Conservation (phyloP, 2,797 vertebrate genomes). For the Sebastes minor region DNA sequence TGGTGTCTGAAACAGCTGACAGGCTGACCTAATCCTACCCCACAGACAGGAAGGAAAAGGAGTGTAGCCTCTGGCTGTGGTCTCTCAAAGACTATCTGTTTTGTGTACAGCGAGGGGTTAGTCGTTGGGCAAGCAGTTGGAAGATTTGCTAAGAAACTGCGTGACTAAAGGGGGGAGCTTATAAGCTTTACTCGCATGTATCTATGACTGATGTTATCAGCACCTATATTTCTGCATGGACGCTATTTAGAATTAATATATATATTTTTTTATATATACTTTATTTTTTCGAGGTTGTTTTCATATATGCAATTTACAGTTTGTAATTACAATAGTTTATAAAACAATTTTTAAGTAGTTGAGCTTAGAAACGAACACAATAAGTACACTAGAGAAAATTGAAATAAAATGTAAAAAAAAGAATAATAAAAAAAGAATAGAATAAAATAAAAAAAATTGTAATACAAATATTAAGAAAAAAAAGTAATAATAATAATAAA, state of each 20-base stretch:
- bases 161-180: not conserved
- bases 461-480: no score
- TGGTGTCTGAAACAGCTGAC: constrained; percentile 57
- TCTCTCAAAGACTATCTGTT: constrained; percentile 31
- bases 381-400: no score
- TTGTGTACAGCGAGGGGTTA: not conserved
- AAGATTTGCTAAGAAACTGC: not conserved
- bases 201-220: not conserved
- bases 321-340: no score
- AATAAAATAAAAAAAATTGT: no score
- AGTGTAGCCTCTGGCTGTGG: constrained; percentile 26
- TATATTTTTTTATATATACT: not conserved
- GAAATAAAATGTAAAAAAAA: no score
- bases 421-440: no score
- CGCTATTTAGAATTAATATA: not conserved
- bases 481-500: no score
- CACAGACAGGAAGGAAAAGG: constrained; percentile 60
- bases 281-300: no score
- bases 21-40: constrained; percentile 53
- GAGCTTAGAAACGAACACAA: no score
- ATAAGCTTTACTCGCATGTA: not conserved
- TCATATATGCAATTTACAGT: no score
- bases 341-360: no score
- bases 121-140: not conserved
- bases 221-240: not conserved